Evolutionary conservation across 2,888 invertebrate genomes (phyloP), one percentile per base, ranked within the genome.

Genomic region (Cyaniris semiargus): DNA sequence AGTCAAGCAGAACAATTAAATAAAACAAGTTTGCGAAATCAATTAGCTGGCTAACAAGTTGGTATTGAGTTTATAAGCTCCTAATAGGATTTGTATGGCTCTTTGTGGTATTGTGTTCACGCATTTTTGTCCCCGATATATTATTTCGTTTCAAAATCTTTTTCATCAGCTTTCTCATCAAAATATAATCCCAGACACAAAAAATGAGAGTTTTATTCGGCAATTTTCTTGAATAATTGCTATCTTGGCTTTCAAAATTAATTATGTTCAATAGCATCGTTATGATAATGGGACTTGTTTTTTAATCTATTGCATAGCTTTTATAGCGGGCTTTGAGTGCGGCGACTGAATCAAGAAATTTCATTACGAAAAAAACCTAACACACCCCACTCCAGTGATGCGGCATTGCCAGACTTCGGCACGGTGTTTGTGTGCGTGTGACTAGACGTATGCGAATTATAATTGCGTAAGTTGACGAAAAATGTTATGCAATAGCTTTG

Each of bases 1-100:
- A 38, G 38, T 71, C n/a, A 21, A 13, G 18, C 79, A 81, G 81
- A 81, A 78, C 81, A 83, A 79, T 75, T 78, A 77, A 78, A 78
- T 76, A 77, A 76, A 71, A 38, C 71, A 71, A 71, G 38, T 71
- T 71, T 71, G 21, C 71, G n/a, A 71, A 71, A 71, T 71, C 71
- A 71, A 71, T 71, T 71, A 71, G 21, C 34, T 71, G n/a, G 34
- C 38, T 38, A 21, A 71, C 71, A 71, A 71, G 34, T 71, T 71
- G 71, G n/a, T 38, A 71, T 71, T 38, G 38, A 71, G 71, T 71
- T 71, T 71, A 38, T 38, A 38, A 71, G 21, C 71, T 71, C 71
- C 10, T 71, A 71, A 71, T 71, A 71, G 38, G 71, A 71, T 71
- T 71, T 71, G 71, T 66, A 60, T 71, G 71, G 38, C 21, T 38